These are phyloP conservation scores for Babyrousa celebensis DNA, from an alignment of 2,797 vertebrate genomes.

Conservation along the genomic window DNA sequence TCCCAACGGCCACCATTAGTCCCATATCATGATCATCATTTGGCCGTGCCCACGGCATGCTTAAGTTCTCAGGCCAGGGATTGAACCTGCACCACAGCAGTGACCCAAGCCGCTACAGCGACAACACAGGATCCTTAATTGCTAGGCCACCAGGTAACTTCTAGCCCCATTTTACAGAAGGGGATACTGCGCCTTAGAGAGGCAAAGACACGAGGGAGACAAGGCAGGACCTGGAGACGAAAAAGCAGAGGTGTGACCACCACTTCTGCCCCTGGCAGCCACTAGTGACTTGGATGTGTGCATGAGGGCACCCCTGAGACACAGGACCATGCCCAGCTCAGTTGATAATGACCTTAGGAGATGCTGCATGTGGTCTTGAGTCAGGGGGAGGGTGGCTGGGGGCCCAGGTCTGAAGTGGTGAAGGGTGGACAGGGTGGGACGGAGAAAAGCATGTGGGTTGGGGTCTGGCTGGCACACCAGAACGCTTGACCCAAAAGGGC, in stretches of 20 bases:
- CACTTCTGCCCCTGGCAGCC: neutral
- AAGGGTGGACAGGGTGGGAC: neutral
- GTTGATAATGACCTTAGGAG: fast-evolving
- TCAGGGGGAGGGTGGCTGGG: neutral
- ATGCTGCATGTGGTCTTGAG: neutral
- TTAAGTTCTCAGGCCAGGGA: too few relatives aligned
- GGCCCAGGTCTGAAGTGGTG: neutral
- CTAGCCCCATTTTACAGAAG: neutral
- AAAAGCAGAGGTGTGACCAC: neutral
- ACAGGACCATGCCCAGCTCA: neutral
- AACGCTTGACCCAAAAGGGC: neutral
- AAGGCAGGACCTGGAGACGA: neutral
- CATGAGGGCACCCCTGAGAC: neutral
- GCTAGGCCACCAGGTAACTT: too few relatives aligned
- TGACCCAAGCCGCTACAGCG: too few relatives aligned
- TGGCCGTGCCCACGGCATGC: too few relatives aligned
- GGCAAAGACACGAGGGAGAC: neutral
- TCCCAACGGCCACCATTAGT: neutral
- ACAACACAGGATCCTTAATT: too few relatives aligned
- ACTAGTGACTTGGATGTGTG: neutral
- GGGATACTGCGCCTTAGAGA: constrained; percentile 50
- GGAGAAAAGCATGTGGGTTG: neutral
- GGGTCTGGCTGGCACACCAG: neutral
- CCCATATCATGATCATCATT: neutral
- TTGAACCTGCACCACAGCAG: too few relatives aligned